Base-by-base conservation (phyloP, 2,888 invertebrate genomes). In the Yponomeuta sedellus region DNA sequence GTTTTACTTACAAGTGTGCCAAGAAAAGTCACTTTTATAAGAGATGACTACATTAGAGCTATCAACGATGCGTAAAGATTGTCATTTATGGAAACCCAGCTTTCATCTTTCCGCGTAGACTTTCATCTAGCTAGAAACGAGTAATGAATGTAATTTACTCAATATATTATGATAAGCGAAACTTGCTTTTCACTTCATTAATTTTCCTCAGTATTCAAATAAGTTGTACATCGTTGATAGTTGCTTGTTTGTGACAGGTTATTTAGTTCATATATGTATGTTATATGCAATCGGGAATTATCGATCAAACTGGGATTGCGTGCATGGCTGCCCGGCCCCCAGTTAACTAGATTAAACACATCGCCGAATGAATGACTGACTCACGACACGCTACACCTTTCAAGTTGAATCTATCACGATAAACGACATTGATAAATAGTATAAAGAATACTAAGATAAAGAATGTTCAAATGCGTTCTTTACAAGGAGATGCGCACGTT, bases 261-360 rank as follows among this genome's bases (percentile, higher is more conserved):
- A 52, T 52, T 52, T 16, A n/a, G 44, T 52, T 12, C 44, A 1
- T 52, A 1, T 44, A 44, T 44, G 44, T 12, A 16, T 64, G 57
- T 44, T 65, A 67, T 58, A 62, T 57, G 66, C 68, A 68, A 71
- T 68, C 61, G 66, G 67, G 66, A 67, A 67, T 67, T 84, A 88
- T 87, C 75, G 87, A 88, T 74, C 83, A 82, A 85, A 85, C 82
- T 74, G 71, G 73, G 74, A 73, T 86, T 71, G 83, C 86, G 86
- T 86, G 87, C 71, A 59, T 69, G 44, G 20, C 22, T 19, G 19
- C 61, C 34, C 52, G 67, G 44, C 44, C 44, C 44, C 44, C 68
- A 70, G 59, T 70, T 76, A 80, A 79, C 78, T 70, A 73, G 77
- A 82, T 81, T 79, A 59, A n/a, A 62, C 62, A 28, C 19, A 20